These are phyloP conservation scores for Syngnathus typhle DNA, from an alignment of 2,113 vertebrate species.

Conservation along the genomic window DNA sequence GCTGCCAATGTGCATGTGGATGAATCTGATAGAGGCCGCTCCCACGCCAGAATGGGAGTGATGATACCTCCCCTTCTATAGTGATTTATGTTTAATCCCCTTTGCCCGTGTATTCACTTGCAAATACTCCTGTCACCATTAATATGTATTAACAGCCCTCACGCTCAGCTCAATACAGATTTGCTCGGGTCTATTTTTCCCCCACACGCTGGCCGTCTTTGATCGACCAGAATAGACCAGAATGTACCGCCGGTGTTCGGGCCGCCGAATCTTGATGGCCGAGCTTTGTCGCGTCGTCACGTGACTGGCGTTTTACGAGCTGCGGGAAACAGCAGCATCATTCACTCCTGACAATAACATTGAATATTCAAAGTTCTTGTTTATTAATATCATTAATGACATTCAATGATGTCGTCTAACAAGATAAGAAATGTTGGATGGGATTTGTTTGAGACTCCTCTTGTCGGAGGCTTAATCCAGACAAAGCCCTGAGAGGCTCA, in stretches of 20 bases:
- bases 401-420: constrained; percentile 41
- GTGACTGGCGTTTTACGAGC: not conserved
- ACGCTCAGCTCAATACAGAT: constrained; percentile 72
- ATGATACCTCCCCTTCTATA: constrained; percentile 87
- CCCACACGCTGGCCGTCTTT: constrained; percentile 37
- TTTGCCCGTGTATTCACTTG: constrained; percentile 85
- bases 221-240: constrained; percentile 34
- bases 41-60: constrained; percentile 88
- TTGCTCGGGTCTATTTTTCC: constrained; percentile 62
- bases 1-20: constrained; percentile 85
- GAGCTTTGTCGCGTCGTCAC: constrained; percentile 14
- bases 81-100: constrained; percentile 92
- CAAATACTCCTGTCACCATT: constrained; percentile 87
- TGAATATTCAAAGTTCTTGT: not conserved
- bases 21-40: constrained; percentile 91
- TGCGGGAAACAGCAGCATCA: too few relatives aligned
- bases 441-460: constrained; percentile 52
- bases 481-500: constrained; percentile 68
- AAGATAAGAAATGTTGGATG: constrained; percentile 46
- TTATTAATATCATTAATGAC: constrained; percentile 19
- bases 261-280: constrained; percentile 16
- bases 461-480: constrained; percentile 61
- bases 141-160: constrained; percentile 85
- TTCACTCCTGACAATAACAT: too few relatives aligned
- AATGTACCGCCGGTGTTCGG: constrained; percentile 45